Conservation (phyloP, 2,113 vertebrate genomes). For the Salvelinus sp. region DNA sequence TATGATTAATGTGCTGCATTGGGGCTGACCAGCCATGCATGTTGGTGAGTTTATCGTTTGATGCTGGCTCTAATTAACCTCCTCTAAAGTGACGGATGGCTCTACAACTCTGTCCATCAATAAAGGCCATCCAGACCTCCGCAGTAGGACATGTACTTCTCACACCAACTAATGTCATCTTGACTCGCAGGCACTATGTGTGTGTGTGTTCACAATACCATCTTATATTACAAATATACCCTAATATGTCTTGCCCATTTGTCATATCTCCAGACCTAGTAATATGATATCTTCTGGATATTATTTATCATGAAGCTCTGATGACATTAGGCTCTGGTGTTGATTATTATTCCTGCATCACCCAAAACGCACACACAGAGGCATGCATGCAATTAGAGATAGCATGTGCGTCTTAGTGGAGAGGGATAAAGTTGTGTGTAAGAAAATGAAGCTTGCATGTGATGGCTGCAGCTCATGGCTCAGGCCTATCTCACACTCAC, state of each 20-base stretch:
- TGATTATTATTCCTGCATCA: background rate
- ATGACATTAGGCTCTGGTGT: background rate
- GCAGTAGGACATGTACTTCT: conserved; percentile 86
- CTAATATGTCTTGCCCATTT: background rate
- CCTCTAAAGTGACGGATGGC: conserved; percentile 98
- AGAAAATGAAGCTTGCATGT: background rate
- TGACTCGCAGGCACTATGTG: conserved; percentile 72
- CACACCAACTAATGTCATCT: conserved; percentile 89
- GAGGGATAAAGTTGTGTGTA: background rate
- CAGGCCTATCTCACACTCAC: background rate
- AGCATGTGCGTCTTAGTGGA: no score
- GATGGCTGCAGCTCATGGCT: background rate
- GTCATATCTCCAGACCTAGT: no score
- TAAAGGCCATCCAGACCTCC: conserved; percentile 83
- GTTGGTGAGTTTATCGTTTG: conserved; percentile 99
- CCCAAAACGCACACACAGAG: conserved; percentile 49
- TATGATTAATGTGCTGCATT: conserved; percentile 99
- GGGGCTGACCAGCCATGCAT: conserved; percentile 99
- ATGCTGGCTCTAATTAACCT: conserved; percentile 99
- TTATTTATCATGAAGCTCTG: background rate
- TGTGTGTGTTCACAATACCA: conserved; percentile 15
- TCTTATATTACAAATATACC: background rate
- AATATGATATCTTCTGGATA: no score
- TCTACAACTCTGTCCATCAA: conserved; percentile 99
- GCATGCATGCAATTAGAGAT: background rate